A percentile compares a stretch with the other conserved stretches of the same genome.
Conservation (phyloP, 1,140 invertebrate species). For the Orussus abietinus region DNA sequence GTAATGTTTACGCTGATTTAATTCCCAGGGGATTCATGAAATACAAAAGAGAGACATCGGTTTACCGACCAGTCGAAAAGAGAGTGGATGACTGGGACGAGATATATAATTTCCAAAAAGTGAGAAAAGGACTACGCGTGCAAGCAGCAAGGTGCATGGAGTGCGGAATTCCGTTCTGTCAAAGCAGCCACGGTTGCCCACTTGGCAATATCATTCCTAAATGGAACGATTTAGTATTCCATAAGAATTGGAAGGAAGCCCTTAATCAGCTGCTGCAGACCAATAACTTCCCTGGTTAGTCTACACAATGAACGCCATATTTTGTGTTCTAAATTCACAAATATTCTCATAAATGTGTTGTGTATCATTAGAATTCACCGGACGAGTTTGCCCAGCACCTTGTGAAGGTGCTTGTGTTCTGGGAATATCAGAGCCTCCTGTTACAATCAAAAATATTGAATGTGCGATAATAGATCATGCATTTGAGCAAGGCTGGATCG, state of each 20-base stretch:
- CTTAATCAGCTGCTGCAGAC: conserved; percentile 92
- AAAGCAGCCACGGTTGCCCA: conserved; percentile 94
- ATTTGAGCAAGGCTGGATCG: conserved; percentile 95
- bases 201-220: conserved; percentile 98
- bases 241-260: conserved; percentile 96
- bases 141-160: conserved; percentile 99
- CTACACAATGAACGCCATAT: no score
- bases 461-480: conserved; percentile 98
- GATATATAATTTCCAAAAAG: conserved; percentile 84
- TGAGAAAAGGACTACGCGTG: conserved; percentile 80
- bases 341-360: conserved; percentile 14
- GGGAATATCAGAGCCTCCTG: conserved; percentile 91
- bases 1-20: conserved; percentile 5
- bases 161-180: conserved; percentile 98
- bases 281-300: conserved; percentile 90
- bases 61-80: conserved; percentile 80
- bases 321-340: conserved; percentile 6
- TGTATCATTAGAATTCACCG: conserved; percentile 84
- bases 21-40: conserved; percentile 86
- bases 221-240: conserved; percentile 96
- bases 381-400: conserved; percentile 95
- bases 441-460: conserved; percentile 99
- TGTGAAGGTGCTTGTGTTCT: conserved; percentile 98
- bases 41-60: conserved; percentile 81
- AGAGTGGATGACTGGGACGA: conserved; percentile 95